Evolutionary conservation across 2,888 invertebrate genomes (phyloP), one percentile per base, ranked within the genome.

Genomic region (Tryphoninae sp.): DNA sequence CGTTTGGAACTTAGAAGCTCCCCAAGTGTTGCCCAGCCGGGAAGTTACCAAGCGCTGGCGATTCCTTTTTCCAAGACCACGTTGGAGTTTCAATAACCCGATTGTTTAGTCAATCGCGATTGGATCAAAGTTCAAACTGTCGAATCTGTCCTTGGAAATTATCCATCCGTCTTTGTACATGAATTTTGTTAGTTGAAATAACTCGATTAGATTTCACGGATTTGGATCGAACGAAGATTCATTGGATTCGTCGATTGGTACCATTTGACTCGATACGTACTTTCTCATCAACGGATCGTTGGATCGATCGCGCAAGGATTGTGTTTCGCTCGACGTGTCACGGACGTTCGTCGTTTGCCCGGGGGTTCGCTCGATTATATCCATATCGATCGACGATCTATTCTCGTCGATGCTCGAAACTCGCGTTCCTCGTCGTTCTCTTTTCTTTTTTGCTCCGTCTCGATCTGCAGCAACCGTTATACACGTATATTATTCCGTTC

Each of bases 1-100:
- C 26, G 59, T 33, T 72, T 73, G 51, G 26, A 40, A 77, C 77
- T 81, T 81, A 81, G 80, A 81, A 81, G 76, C 80, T 61, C 72
- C 45, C 0, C 23, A 67, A 73, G 72, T 53, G 77, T 61, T 62
- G 62, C 80, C 73, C 69, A 23, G 26, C 13, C 33, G 51, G 16
- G 40, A 33, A 49, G 11, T 33, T 33, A 33, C 33, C 33, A 33
- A 33, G 33, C 6, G 6, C 33, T 33, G 6, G 33, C 33, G 6
- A 6, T 33, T 33, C 33, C 6, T 33, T 7, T 33, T 6, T 33
- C 33, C 33, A 33, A 33, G 4, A 33, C 33, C 3, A 33, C 33
- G 33, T 33, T 33, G 33, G 33, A 33, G 33, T 33, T 33, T 33
- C 33, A 6, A 33, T 33, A 33, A 33, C 33, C 33, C 33, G 33